Evolutionary conservation across 1,140 invertebrate species (phyloP), one percentile per base, ranked within the genome.

Genomic region (Muscidifurax raptorellus): DNA sequence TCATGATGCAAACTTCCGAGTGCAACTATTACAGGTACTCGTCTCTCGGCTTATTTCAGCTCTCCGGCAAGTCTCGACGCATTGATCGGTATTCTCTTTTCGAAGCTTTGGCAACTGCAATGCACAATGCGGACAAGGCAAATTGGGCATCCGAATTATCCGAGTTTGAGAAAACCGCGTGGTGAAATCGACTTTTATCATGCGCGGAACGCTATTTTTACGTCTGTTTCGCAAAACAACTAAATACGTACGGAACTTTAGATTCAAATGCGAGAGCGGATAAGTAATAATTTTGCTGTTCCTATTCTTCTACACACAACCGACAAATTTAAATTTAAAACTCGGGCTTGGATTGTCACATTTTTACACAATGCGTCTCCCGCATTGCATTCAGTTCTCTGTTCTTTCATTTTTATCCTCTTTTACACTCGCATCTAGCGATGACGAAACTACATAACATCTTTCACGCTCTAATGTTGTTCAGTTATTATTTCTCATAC

Each of bases 91-190:
- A 69, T 36, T 76, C n/a, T 67, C 52, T 79, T 15, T 79, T 67
- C 40, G 69, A 76, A 80, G 59, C 71, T 85, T 85, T 85, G 78
- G 78, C n/a, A 80, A 84, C 32, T 80, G 69, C 78, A 78, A 80
- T 84, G 76, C 52, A 84, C 71, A 67, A 82, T 32, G 66, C 25
- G 40, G 75, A 83, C 36, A 83, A 77, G 82, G 74, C 59, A 78
- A 78, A 78, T 66, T 67, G 44, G 52, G 52, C 59, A 83, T 83
- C 52, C 72, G 59, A 59, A 52, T 10, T 69, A 13, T 47, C 27
- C 66, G 66, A 47, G 18, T 52, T 44, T 80, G 66, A 66, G 36
- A 22, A 78, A 59, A 59, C 3, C 15, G 28, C n/a, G 18, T 69
- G 30, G 25, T 30, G 10, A 67, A 67, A 67, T 10, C 13, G 44